Base-by-base conservation (phyloP, 53 echinoderm and acorn worm species). In the Holothuria scabra region DNA sequence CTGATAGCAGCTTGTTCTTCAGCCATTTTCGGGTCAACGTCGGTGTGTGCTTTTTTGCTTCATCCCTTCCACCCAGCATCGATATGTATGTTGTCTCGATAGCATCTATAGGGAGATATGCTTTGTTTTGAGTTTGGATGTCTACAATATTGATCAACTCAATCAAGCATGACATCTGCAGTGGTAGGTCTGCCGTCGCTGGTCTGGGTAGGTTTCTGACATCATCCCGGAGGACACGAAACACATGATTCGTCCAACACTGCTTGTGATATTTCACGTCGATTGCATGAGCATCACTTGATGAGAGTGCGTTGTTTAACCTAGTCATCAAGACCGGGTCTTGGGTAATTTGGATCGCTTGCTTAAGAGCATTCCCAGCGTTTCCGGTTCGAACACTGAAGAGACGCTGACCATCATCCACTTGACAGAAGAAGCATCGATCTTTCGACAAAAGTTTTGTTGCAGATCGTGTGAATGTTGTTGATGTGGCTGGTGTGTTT, bases 211-310 rank as follows among this genome's bases (percentile, higher is more conserved):
- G 25, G 67, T 67, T 67, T 67, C 67, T 67, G 28, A 32, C 28
- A 26, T 67, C 33, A 67, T 67, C 67, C 59, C 89, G 38, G 48
- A 66, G 49, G 31, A 61, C 74, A 84, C 75, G 89, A 41, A 89
- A 89, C 19, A 84, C 89, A 55, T 89, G 22, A 48, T 66, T 79
- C 62, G 52, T 89, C 85, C 89, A 89, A 37, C 89, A 89, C 29
- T 76, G 26, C 49, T 89, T 89, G 69, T 89, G 89, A n/a, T n/a
- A n/a, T n/a, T n/a, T n/a, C n/a, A n/a, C n/a, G n/a, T n/a, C n/a
- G n/a, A n/a, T n/a, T n/a, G 85, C 59, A 56, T 85, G 75, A 25
- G 83, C 83, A 83, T 83, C 83, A 41, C 64, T 33, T 41, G 83
- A 35, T 34, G 64, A 41, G 44, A 83, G 29, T 29, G 66, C 58